phyloP scores from a whole-genome alignment of 1,140 invertebrate species.

The Marisa cornuarietis region DNA sequence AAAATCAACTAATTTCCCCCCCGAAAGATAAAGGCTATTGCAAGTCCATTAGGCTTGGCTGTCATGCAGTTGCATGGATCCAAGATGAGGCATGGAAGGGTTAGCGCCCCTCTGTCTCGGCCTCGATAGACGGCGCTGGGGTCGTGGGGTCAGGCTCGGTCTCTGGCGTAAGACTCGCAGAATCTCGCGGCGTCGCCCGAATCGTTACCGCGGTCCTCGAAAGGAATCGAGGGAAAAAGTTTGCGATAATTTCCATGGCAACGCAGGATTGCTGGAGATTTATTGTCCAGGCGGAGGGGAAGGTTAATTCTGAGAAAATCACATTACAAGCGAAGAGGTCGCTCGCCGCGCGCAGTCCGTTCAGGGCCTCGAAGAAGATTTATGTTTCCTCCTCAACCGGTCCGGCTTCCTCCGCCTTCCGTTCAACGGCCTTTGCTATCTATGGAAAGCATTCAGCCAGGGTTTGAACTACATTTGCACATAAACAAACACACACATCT shows the following conservation, averaged over 20 bases:
- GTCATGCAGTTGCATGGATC: neutral
- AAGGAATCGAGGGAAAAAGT: conserved; percentile 10
- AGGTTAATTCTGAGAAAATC: conserved; percentile 30
- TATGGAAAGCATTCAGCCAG: conserved; percentile 4
- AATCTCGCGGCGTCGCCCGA: neutral
- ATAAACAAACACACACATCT: conserved; percentile 21
- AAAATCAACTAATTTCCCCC: conserved; percentile 11
- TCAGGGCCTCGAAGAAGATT: conserved; percentile 4
- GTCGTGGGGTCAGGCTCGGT: neutral
- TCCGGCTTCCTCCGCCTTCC: conserved; percentile 6
- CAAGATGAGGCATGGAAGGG: conserved; percentile 6
- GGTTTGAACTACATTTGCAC: conserved; percentile 19
- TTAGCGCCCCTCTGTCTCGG: conserved; percentile 5
- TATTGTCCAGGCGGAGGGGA: conserved; percentile 6
- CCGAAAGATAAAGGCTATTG: conserved; percentile 12
- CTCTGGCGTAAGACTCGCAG: neutral
- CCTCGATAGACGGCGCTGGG: conserved; percentile 7
- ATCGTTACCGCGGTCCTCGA: too few species aligned
- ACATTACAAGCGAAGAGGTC: conserved; percentile 23
- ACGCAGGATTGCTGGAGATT: conserved; percentile 1
- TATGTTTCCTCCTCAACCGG: conserved; percentile 15
- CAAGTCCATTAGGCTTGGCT: conserved; percentile 8
- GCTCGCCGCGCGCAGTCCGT: neutral
- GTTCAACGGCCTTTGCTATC: neutral
- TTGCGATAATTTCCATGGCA: conserved; percentile 29